phyloP scores from a whole-genome alignment of 2,797 vertebrate genomes.

The Anniella stebbinsi region DNA sequence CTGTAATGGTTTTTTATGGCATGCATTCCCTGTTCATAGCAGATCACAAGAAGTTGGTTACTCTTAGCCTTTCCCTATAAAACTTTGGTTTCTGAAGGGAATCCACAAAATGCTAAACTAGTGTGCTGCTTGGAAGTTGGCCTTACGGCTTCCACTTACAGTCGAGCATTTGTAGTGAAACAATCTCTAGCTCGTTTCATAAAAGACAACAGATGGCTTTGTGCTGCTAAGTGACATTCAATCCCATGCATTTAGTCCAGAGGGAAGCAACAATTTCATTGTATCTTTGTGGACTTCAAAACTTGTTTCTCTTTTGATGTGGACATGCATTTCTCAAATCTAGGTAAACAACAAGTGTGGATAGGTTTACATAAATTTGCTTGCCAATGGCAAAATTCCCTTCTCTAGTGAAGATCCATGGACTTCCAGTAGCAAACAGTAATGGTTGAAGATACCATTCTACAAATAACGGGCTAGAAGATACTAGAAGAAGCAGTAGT shows the following conservation, averaged over 20 bases:
- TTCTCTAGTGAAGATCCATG: background rate
- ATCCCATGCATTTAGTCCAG: background rate
- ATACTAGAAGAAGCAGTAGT: background rate
- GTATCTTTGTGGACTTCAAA: background rate
- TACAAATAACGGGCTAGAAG: background rate
- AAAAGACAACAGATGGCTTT: background rate
- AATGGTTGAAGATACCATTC: background rate
- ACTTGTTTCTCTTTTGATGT: conserved; percentile 30
- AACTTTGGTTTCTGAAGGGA: background rate
- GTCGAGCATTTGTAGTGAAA: background rate
- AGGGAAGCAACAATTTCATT: conserved; percentile 8
- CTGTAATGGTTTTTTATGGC: too few species aligned
- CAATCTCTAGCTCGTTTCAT: background rate
- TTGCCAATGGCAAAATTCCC: background rate
- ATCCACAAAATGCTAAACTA: background rate
- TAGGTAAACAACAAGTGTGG: background rate
- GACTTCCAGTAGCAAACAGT: background rate
- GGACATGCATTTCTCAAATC: background rate
- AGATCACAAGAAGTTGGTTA: background rate
- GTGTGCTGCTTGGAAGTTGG: background rate
- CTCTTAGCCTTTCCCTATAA: background rate
- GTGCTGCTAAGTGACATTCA: conserved; percentile 21
- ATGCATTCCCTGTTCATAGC: background rate
- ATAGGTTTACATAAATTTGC: background rate
- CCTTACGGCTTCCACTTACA: background rate